Percentiles rank a stretch among this genome's conserved stretches.
These are phyloP conservation scores for Callaeas wilsoni DNA, from an alignment of 2,113 vertebrate genomes.

Conservation along the genomic window DNA sequence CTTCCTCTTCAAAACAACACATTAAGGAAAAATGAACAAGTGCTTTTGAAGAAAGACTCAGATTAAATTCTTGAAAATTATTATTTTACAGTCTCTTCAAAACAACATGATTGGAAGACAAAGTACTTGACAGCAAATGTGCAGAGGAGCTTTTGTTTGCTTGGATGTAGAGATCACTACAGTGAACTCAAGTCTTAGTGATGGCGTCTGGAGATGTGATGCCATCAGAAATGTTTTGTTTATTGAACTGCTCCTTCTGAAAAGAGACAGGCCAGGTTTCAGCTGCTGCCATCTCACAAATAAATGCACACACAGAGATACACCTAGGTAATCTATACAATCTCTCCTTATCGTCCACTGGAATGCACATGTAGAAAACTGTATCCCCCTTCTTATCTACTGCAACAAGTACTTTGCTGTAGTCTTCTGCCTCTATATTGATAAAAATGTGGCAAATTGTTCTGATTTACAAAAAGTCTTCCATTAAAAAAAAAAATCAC, in stretches of 20 bases:
- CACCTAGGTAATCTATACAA: not conserved
- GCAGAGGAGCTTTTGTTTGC: not conserved
- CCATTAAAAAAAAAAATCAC: not conserved
- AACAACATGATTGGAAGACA: conserved; percentile 36
- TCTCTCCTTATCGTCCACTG: not conserved
- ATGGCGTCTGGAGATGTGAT: not conserved
- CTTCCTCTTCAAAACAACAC: not conserved
- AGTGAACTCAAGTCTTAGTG: not conserved
- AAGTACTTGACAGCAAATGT: conserved; percentile 26
- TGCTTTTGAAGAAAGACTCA: not conserved
- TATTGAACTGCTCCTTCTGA: not conserved
- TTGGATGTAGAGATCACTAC: not conserved
- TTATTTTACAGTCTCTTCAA: conserved; percentile 27
- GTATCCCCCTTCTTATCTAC: not conserved
- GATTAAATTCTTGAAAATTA: conserved; percentile 38
- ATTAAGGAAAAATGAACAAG: not conserved
- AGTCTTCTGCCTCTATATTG: not conserved
- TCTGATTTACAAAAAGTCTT: not conserved
- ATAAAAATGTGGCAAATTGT: not conserved
- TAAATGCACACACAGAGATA: not conserved
- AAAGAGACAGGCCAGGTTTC: not conserved
- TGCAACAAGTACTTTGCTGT: not conserved
- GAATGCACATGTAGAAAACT: not conserved
- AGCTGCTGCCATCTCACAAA: not conserved
- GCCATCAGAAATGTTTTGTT: not conserved